These are phyloP conservation scores for Blastobasis adustella DNA, from an alignment of 2,888 invertebrate genomes.

Conservation along the genomic window DNA sequence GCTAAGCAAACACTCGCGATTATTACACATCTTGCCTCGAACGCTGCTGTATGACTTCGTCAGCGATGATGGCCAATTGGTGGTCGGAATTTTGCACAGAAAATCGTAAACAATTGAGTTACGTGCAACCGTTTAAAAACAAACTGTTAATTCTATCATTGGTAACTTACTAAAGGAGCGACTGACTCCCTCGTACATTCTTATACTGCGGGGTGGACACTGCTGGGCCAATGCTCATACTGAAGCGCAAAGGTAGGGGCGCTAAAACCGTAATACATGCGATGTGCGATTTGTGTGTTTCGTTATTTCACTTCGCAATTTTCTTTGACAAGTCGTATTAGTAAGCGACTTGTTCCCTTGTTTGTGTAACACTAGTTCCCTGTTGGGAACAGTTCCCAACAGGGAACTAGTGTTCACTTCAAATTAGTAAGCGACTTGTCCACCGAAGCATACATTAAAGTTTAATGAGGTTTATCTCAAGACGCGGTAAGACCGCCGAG, in stretches of 20 bases:
- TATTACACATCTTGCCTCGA: conserved; percentile 9
- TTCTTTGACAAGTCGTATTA: no score
- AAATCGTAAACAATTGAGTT: conserved; percentile 1
- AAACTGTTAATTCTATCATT: conserved; percentile 7
- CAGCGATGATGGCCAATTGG: conserved; percentile 8
- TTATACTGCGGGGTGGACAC: conserved; percentile 5
- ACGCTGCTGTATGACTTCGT: conserved; percentile 3
- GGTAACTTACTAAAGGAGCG: conserved; percentile 9
- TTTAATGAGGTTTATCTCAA: conserved; percentile 1
- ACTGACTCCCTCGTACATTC: conserved; percentile 5
- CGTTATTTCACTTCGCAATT: no score
- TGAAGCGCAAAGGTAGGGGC: conserved; percentile 9
- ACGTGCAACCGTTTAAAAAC: conserved; percentile 2
- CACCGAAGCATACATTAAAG: conserved; percentile 3
- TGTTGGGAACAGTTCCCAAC: no score
- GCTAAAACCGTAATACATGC: conserved; percentile 5
- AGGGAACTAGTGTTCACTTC: background rate
- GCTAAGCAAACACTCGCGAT: background rate
- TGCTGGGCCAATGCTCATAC: conserved; percentile 9
- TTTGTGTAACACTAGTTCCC: no score
- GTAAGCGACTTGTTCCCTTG: no score
- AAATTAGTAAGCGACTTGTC: conserved; percentile 10
- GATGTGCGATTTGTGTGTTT: conserved; percentile 14
- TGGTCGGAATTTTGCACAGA: conserved; percentile 8
- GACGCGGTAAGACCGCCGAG: conserved; percentile 10